These are phyloP conservation scores for Macrocentrus cingulum DNA, from an alignment of 1,140 invertebrate genomes.

Conservation along the genomic window DNA sequence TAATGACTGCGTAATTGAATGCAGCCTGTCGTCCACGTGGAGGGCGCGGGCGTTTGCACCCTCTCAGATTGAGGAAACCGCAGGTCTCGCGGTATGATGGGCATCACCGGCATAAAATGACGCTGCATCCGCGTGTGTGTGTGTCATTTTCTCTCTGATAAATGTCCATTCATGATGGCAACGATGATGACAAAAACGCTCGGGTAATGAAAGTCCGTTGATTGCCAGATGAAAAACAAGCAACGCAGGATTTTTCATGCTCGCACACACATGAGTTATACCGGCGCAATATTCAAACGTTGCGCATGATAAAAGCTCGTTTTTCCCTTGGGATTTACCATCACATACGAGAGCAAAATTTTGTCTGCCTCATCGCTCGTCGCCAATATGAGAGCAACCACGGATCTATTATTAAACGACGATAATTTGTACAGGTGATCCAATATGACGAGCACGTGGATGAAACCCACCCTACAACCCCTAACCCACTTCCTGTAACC, in stretches of 20 bases:
- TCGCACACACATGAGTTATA: not conserved
- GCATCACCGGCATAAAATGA: slow-evolving; percentile 22
- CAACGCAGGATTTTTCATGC: slow-evolving; percentile 14
- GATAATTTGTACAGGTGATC: slow-evolving; percentile 10
- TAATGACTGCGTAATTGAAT: slow-evolving; percentile 57
- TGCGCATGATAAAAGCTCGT: slow-evolving; percentile 10
- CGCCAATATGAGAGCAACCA: too few relatives aligned
- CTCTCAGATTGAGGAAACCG: slow-evolving; percentile 1
- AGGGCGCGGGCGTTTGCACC: not conserved
- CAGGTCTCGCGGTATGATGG: slow-evolving; percentile 1
- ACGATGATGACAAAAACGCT: slow-evolving; percentile 4
- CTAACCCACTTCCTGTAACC: not conserved
- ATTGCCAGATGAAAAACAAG: slow-evolving; percentile 2
- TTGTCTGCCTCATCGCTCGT: not conserved
- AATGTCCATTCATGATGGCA: slow-evolving; percentile 19
- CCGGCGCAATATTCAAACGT: slow-evolving; percentile 6
- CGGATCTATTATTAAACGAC: not conserved
- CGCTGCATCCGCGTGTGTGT: slow-evolving; percentile 3
- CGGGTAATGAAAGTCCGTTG: slow-evolving; percentile 8
- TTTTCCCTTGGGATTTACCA: not conserved
- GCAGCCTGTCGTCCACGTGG: slow-evolving; percentile 7
- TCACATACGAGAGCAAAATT: too few relatives aligned
- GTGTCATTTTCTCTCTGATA: slow-evolving; percentile 9
- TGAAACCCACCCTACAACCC: slow-evolving; percentile 2
- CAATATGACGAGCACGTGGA: slow-evolving; percentile 9